Evolutionary conservation across 2,113 vertebrate species (phyloP).

Genomic region (Cyprinodon variegatus): DNA sequence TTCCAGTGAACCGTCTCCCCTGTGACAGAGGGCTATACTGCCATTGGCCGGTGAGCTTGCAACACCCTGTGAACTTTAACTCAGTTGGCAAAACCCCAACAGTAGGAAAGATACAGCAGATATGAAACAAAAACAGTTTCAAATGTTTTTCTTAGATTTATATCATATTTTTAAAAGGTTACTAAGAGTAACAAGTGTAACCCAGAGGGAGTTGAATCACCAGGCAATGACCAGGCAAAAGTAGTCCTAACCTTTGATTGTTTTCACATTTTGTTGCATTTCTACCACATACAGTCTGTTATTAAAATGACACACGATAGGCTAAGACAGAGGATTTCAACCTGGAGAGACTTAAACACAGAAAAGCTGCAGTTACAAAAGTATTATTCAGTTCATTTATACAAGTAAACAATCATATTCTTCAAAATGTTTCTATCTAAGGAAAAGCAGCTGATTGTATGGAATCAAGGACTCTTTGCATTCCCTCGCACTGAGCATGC

Average conservation of each 20-base stretch:
- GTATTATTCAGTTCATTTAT: too few relatives aligned
- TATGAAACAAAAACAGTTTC: not conserved
- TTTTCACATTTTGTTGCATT: not conserved
- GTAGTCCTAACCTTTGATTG: not conserved
- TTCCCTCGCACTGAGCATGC: too few relatives aligned
- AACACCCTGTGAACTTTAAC: conserved; percentile 61
- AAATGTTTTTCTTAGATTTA: not conserved
- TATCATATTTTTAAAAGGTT: not conserved
- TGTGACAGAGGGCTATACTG: conserved; percentile 28
- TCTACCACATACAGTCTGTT: not conserved
- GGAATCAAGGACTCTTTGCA: too few relatives aligned
- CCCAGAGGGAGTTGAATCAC: not conserved
- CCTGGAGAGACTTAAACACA: too few relatives aligned
- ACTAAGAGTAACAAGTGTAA: not conserved
- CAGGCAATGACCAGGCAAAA: not conserved
- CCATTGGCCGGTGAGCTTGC: conserved; percentile 40
- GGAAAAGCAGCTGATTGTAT: too few relatives aligned
- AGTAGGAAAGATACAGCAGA: not conserved
- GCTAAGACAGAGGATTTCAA: not conserved
- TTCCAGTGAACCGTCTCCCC: conserved; percentile 37
- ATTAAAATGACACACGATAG: not conserved
- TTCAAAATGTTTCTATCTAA: too few relatives aligned
- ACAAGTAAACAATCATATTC: too few relatives aligned
- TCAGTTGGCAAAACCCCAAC: conserved; percentile 52
- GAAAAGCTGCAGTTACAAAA: too few relatives aligned